Percentiles rank a stretch among this genome's conserved stretches.
phyloP scores from a whole-genome alignment of 1,140 invertebrate genomes.

The Hylaeus volcanicus region DNA sequence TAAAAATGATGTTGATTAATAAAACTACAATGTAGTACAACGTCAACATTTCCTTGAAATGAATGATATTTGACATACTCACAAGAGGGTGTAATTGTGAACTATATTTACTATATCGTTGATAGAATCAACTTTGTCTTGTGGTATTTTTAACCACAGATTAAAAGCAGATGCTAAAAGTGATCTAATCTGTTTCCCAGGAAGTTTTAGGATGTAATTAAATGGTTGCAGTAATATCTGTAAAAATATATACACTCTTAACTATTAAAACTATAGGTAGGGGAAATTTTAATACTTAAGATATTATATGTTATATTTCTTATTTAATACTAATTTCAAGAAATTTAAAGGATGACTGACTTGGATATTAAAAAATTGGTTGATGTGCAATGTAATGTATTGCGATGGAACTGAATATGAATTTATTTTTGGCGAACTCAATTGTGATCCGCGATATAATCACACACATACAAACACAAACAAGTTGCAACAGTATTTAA shows the following conservation, averaged over 20 bases:
- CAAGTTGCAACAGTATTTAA: too few species aligned
- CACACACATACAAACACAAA: too few species aligned
- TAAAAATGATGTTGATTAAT: slow-evolving; percentile 61
- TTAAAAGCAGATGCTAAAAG: slow-evolving; percentile 96
- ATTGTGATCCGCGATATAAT: too few species aligned
- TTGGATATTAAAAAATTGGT: too few species aligned
- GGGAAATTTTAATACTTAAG: too few species aligned
- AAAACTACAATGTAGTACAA: neutral
- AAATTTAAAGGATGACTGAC: too few species aligned
- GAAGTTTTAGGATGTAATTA: slow-evolving; percentile 93
- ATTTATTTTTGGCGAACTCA: too few species aligned
- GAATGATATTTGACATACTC: slow-evolving; percentile 77
- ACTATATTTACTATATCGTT: slow-evolving; percentile 96
- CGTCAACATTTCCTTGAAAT: neutral
- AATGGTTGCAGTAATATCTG: slow-evolving; percentile 93
- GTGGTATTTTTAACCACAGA: slow-evolving; percentile 94
- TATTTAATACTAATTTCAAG: too few species aligned
- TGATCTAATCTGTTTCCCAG: slow-evolving; percentile 92
- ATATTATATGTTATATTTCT: too few species aligned
- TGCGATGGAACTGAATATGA: too few species aligned
- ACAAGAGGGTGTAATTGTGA: slow-evolving; percentile 97
- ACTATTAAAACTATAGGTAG: too few species aligned
- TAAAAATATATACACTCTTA: slow-evolving; percentile 66
- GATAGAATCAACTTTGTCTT: slow-evolving; percentile 90
- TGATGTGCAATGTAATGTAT: too few species aligned